Evolutionary conservation across 2,113 vertebrate species (phyloP).

Genomic region (Trematomus loennbergii): DNA sequence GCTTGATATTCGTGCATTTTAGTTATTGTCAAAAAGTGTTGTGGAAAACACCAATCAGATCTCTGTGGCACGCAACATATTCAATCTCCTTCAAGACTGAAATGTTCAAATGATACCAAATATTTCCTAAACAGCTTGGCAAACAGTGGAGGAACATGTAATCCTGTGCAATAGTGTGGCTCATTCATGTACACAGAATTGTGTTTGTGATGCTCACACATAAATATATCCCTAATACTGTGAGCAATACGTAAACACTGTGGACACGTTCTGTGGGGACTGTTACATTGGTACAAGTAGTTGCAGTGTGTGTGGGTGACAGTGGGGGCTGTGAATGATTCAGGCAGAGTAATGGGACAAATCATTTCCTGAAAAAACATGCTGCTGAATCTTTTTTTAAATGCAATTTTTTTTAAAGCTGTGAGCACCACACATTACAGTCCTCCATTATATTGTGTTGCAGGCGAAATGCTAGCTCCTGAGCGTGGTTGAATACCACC

Average conservation of each 20-base stretch:
- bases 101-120: background rate
- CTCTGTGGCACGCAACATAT: background rate
- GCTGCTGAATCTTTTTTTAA: conserved; percentile 1
- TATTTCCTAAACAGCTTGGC: background rate
- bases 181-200: conserved; percentile 3
- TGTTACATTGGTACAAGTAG: background rate
- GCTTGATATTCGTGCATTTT: background rate
- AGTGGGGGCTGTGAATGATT: background rate
- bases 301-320: background rate
- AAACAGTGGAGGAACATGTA: background rate
- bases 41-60: background rate
- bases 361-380: background rate
- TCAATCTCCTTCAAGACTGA: background rate
- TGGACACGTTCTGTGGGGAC: background rate
- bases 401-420: conserved; percentile 1
- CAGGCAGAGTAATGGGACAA: background rate
- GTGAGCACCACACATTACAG: background rate
- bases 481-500: background rate
- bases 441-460: background rate
- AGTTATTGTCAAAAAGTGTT: background rate
- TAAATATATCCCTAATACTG: background rate
- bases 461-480: background rate
- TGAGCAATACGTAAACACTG: background rate
- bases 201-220: background rate
- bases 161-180: background rate